A percentile compares a stretch with the other conserved stretches of the same genome.
These are phyloP conservation scores for Psilopogon haemacephalus DNA, from an alignment of 2,113 vertebrate species.

Conservation along the genomic window DNA sequence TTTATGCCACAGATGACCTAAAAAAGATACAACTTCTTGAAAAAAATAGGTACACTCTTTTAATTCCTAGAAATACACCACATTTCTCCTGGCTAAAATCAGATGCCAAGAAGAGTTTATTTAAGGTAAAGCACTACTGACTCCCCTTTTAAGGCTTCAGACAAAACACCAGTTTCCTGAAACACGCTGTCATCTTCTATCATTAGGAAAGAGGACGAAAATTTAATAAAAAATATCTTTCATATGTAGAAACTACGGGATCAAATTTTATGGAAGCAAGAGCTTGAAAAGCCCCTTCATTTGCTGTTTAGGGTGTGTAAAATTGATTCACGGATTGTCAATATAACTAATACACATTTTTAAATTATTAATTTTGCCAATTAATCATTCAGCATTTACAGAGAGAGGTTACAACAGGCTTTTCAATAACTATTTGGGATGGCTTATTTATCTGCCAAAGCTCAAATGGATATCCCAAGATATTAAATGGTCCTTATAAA, in stretches of 20 bases:
- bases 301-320: background rate
- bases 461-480: background rate
- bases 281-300: background rate
- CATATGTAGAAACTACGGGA: background rate
- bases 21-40: slow-evolving; percentile 4
- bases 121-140: background rate
- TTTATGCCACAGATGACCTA: background rate
- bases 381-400: background rate
- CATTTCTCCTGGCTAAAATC: background rate
- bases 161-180: background rate
- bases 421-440: background rate
- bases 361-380: background rate
- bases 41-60: background rate
- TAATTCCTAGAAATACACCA: background rate
- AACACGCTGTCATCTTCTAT: background rate
- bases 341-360: background rate
- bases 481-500: background rate
- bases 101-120: background rate
- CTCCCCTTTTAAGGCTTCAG: background rate
- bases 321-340: background rate
- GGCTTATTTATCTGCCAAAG: background rate
- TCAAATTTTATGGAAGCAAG: background rate
- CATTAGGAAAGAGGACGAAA: background rate
- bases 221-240: background rate
- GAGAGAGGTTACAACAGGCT: background rate